Conservation (phyloP, 2,113 vertebrate species). For the Patagioenas fasciata region DNA sequence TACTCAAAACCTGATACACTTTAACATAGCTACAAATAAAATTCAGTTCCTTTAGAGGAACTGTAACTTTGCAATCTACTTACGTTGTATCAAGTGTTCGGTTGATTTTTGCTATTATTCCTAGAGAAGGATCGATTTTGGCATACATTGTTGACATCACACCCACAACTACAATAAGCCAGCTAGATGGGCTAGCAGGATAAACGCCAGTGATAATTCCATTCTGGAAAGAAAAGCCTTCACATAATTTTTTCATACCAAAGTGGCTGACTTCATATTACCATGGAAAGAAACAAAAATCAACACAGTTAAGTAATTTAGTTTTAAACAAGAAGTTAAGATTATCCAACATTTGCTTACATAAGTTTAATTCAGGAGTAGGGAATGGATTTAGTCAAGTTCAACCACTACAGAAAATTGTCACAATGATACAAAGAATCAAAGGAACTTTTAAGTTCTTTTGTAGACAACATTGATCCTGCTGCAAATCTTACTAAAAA, state of each 20-base stretch:
- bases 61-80: slow-evolving; percentile 14
- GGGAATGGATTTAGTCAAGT: neutral
- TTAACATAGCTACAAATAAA: neutral
- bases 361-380: neutral
- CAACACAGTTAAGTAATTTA: neutral
- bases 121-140: slow-evolving; percentile 90
- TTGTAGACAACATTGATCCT: neutral
- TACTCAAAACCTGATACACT: neutral
- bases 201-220: slow-evolving; percentile 96
- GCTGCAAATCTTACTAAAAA: neutral
- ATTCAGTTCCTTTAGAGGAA: neutral
- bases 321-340: neutral
- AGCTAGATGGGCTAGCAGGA: slow-evolving; percentile 91
- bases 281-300: slow-evolving; percentile 1
- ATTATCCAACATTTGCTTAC: neutral
- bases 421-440: neutral
- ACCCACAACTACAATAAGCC: slow-evolving; percentile 90
- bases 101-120: slow-evolving; percentile 87
- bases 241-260: slow-evolving; percentile 30
- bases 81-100: slow-evolving; percentile 87
- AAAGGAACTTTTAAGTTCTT: neutral
- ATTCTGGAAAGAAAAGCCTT: slow-evolving; percentile 81
- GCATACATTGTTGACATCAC: slow-evolving; percentile 92
- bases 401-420: neutral
- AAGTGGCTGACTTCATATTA: slow-evolving; percentile 14